These are phyloP conservation scores for Leuctra nigra DNA, from an alignment of 2,888 invertebrate genomes.

Conservation along the genomic window DNA sequence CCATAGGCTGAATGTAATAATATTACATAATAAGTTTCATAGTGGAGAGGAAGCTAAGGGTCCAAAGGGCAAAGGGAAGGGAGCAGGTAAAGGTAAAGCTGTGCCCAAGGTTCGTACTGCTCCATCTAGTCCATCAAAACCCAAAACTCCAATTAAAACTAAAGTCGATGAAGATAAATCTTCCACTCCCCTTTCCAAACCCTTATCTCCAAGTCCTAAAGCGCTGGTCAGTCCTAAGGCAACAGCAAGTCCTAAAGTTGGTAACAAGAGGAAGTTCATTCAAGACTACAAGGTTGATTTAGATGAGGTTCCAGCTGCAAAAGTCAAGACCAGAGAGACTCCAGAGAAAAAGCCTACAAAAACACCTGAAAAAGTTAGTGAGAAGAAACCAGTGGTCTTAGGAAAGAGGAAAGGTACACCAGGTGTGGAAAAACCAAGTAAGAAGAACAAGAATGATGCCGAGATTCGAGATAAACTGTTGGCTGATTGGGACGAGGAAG, in stretches of 20 bases:
- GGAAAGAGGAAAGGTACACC: slow-evolving; percentile 37
- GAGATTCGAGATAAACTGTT: slow-evolving; percentile 62
- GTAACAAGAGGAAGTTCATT: neutral
- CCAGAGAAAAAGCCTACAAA: slow-evolving; percentile 37
- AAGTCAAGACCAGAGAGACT: neutral
- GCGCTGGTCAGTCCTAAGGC: too few relatives aligned
- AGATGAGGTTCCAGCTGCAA: neutral
- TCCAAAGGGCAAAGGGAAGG: neutral
- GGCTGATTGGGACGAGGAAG: slow-evolving; percentile 71
- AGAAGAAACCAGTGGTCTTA: slow-evolving; percentile 22
- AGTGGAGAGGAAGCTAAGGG: slow-evolving; percentile 37
- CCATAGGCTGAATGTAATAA: slow-evolving; percentile 62
- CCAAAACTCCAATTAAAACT: neutral
- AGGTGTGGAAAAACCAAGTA: slow-evolving; percentile 33
- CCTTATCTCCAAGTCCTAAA: too few relatives aligned
- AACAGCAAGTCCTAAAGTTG: slow-evolving; percentile 7
- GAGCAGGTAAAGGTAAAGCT: neutral
- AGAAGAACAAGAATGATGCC: slow-evolving; percentile 50
- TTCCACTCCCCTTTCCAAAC: neutral
- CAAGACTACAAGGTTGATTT: neutral
- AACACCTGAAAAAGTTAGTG: slow-evolving; percentile 27
- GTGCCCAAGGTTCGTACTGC: neutral
- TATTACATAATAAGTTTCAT: slow-evolving; percentile 66
- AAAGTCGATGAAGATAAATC: neutral
- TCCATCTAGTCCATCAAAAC: neutral